A percentile compares a stretch with the other conserved stretches of the same genome.
phyloP scores from a whole-genome alignment of 2,888 invertebrate species.

The Melitaea athalia region DNA sequence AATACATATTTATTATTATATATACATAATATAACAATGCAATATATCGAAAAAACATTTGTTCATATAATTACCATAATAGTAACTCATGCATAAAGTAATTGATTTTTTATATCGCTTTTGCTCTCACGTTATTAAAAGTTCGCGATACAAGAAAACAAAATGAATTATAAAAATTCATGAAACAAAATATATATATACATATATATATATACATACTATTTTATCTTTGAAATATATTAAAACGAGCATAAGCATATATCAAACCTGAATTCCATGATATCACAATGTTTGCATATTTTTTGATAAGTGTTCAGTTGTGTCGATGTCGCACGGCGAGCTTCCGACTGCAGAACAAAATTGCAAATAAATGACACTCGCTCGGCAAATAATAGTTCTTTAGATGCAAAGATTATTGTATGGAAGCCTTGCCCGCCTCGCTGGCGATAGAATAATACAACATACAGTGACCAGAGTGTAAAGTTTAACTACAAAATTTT shows the following conservation, averaged over 20 bases:
- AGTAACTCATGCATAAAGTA: slow-evolving; percentile 11
- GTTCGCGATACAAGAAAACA: slow-evolving; percentile 3
- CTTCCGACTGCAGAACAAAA: slow-evolving; percentile 50
- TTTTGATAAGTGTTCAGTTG: slow-evolving; percentile 44
- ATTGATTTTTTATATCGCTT: neutral
- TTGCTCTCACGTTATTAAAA: slow-evolving; percentile 8
- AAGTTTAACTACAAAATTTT: too few species aligned
- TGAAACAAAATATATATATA: slow-evolving; percentile 7
- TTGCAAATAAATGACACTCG: slow-evolving; percentile 22
- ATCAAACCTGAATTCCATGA: slow-evolving; percentile 54
- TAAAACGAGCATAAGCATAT: slow-evolving; percentile 31
- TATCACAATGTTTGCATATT: slow-evolving; percentile 57
- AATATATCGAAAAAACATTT: slow-evolving; percentile 6
- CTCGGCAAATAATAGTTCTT: neutral
- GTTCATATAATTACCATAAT: neutral
- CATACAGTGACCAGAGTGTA: too few species aligned
- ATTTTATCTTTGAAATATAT: slow-evolving; percentile 5
- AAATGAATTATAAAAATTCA: slow-evolving; percentile 11
- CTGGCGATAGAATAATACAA: neutral
- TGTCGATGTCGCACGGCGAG: slow-evolving; percentile 41
- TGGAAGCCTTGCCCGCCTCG: neutral
- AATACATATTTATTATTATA: slow-evolving; percentile 7
- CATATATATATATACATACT: slow-evolving; percentile 8
- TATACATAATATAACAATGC: slow-evolving; percentile 8
- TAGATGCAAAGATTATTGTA: neutral